Evolutionary conservation across 1,140 invertebrate genomes (phyloP).

Genomic region (Caerostris extrusa): DNA sequence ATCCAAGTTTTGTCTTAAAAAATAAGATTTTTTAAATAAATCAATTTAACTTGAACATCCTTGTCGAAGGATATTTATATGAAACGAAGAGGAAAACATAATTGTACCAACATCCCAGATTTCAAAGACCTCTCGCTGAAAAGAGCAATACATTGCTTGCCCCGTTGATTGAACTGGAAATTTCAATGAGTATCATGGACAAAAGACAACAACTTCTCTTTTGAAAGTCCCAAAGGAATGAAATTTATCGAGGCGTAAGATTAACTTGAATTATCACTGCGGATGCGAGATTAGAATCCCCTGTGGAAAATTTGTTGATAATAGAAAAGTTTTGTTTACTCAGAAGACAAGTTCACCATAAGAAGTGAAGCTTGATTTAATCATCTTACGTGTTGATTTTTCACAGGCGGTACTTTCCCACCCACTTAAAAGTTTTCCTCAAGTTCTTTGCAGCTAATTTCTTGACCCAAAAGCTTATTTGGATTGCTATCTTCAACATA

Average conservation of each 20-base stretch:
- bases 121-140: neutral
- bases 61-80: too few species aligned
- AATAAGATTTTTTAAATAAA: too few species aligned
- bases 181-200: neutral
- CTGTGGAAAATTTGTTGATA: neutral
- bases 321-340: constrained; percentile 41
- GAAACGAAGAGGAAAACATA: neutral
- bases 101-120: neutral
- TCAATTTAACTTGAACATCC: too few species aligned
- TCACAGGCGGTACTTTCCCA: constrained; percentile 2
- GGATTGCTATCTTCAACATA: constrained; percentile 4
- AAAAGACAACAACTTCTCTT: neutral
- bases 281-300: neutral
- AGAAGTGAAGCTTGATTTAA: constrained; percentile 51
- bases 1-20: too few species aligned
- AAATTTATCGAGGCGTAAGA: constrained; percentile 15
- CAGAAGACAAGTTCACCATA: constrained; percentile 37
- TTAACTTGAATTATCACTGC: neutral
- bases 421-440: constrained; percentile 37
- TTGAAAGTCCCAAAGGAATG: neutral
- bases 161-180: neutral
- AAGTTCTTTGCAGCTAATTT: constrained; percentile 28
- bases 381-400: constrained; percentile 52
- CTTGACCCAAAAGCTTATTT: neutral
- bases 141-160: neutral